Evolutionary conservation across 2,797 vertebrate species (phyloP), one percentile per base, ranked within the genome.

Genomic region (Myioborus melanocephalus): DNA sequence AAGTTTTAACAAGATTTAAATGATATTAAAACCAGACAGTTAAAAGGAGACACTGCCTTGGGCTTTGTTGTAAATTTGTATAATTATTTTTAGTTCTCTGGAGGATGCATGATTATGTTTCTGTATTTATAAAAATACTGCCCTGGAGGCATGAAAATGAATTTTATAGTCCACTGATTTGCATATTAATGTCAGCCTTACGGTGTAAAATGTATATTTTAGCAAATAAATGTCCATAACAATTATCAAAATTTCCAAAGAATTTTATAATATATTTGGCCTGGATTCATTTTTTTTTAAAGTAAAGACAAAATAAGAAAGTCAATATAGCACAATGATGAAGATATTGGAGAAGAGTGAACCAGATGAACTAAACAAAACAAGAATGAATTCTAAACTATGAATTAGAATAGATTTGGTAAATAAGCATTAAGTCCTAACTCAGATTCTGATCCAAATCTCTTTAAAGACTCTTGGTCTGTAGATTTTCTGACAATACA

Each of bases 1-100:
- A 98, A 98, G 98, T 98, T 98, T 98, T 98, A 98, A 98, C 98
- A 98, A 98, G 97, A 98, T 98, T 98, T 98, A 98, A 98, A 98
- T 98, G 72, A 98, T 98, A 98, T 98, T 98, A 97, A 97, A 98
- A 98, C 88, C 96, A 98, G 96, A 96, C 97, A 96, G 97, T 98
- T 98, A 98, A 98, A 98, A 98, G 97, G 97, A 98, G 97, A 98
- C 97, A 97, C 87, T 97, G 98, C 98, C 98, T 97, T 97, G 95
- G 98, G 98, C 98, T 98, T 98, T 97, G 96, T 97, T 97, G 97
- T 97, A 97, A 98, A 98, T 97, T 97, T 97, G 97, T 98, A 97
- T 98, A 98, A 98, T 98, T 98, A 98, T 98, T 98, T 98, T 97
- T 97, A 97, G 97, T 97, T 92, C 98, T 98, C 98, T 96, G 91